Evolutionary conservation across 1,140 invertebrate species (phyloP), one percentile per base, ranked within the genome.

Genomic region (Pseudomyrmex cubaensis): DNA sequence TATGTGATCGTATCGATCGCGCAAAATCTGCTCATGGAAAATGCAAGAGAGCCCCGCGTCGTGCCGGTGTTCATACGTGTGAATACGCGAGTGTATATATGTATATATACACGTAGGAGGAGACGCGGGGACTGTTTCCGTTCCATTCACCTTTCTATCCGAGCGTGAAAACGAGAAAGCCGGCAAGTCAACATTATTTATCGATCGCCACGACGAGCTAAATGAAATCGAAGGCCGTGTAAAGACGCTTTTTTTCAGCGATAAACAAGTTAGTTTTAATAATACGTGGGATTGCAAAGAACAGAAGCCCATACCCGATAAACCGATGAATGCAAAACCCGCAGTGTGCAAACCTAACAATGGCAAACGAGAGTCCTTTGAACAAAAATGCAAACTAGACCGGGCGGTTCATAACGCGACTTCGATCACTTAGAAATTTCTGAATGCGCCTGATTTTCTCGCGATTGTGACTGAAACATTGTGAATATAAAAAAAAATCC

Each of bases 161-260:
- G 25, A 62, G 70, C 70, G 48, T 82, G 44, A 75, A 75, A 82
- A 82, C 57, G 78, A 64, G 69, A 62, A 75, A 73, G 70, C 78
- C 59, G 48, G 61, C 35, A 57, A 73, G 72, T 82, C 78, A 75
- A 82, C 78, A 46, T 82, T 75, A 62, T 75, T 75, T 66, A 82
- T 82, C 48, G 78, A 73, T 75, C 17, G 70, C 5, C 8, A n/a
- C 69, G 52, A n/a, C 46, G 44, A 69, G 52, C 35, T 69, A 57
- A 78, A 78, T 70, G 67, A 59, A 72, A 80, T 72, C 12, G 54
- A 70, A 70, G 52, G 22, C 44, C 17, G 44, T 50, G 66, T 17
- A 50, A 72, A 66, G 72, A 59, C 44, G 2, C 25, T 56, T 63
- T 48, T 22, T 67, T 66, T 67, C 22, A 35, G 35, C 62, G 50